phyloP scores from a whole-genome alignment of 1,140 invertebrate species.

The Polyergus mexicanus region DNA sequence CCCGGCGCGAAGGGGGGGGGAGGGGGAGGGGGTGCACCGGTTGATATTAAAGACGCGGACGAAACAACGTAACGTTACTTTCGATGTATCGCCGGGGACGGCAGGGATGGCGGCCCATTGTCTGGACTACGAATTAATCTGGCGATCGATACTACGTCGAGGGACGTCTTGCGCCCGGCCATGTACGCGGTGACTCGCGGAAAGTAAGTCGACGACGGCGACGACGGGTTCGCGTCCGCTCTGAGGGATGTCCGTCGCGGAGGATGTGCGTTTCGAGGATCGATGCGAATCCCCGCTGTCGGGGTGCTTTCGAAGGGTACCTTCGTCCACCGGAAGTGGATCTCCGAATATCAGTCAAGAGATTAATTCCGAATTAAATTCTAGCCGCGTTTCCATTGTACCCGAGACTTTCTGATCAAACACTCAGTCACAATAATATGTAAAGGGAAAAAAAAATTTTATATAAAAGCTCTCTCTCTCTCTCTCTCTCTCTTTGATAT shows the following conservation, averaged over 20 bases:
- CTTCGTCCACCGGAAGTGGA: slow-evolving; percentile 15
- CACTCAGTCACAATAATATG: background rate
- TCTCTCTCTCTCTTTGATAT: background rate
- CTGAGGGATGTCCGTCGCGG: slow-evolving; percentile 45
- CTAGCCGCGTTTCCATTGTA: background rate
- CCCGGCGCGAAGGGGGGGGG: background rate
- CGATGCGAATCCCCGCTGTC: slow-evolving; percentile 49
- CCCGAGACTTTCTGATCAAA: background rate
- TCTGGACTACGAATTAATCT: slow-evolving; percentile 86
- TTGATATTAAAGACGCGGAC: slow-evolving; percentile 61
- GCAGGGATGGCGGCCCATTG: slow-evolving; percentile 85
- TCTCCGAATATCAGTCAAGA: background rate
- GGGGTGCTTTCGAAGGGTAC: background rate
- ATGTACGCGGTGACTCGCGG: slow-evolving; percentile 80
- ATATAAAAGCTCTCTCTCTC: too few species aligned
- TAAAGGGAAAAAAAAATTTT: background rate
- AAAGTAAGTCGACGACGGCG: slow-evolving; percentile 79
- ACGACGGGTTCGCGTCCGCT: slow-evolving; percentile 68
- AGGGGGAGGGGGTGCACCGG: slow-evolving; percentile 11
- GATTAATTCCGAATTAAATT: slow-evolving; percentile 5
- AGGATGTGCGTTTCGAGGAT: slow-evolving; percentile 61
- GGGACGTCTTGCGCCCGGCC: slow-evolving; percentile 79
- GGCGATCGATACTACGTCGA: slow-evolving; percentile 82
- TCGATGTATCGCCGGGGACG: slow-evolving; percentile 81
- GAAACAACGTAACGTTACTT: slow-evolving; percentile 82